Conservation (phyloP, 2,797 vertebrate species). For the Pangasius sanitwongsei region DNA sequence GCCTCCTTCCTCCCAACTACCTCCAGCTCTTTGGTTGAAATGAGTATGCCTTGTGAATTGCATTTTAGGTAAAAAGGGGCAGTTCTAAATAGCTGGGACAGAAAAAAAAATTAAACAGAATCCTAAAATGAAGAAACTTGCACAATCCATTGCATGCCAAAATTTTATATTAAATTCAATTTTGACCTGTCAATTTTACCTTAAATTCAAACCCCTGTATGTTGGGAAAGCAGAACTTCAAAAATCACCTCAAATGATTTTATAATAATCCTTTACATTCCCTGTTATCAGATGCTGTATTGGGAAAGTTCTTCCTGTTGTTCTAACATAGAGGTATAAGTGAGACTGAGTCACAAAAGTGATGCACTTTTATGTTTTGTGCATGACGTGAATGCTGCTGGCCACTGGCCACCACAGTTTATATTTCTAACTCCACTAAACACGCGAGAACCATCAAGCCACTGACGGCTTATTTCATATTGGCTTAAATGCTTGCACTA, state of each 20-base stretch:
- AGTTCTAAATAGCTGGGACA: not conserved
- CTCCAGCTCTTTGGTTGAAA: not conserved
- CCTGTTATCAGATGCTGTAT: not conserved
- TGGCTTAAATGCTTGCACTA: not conserved
- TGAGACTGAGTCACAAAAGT: not conserved
- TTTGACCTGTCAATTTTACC: too few species aligned
- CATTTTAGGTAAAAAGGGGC: not conserved
- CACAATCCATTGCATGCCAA: not conserved
- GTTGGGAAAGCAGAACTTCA: not conserved
- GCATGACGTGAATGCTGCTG: not conserved
- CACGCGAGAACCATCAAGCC: not conserved
- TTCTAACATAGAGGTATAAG: not conserved
- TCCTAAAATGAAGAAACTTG: not conserved
- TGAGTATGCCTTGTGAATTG: not conserved
- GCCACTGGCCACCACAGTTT: not conserved
- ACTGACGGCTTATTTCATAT: not conserved
- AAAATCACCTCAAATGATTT: constrained; percentile 2
- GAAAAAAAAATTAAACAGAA: not conserved
- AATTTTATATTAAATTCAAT: not conserved
- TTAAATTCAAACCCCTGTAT: not conserved
- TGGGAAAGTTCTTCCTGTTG: not conserved
- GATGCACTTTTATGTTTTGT: not conserved
- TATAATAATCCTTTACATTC: not conserved
- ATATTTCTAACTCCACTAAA: not conserved
- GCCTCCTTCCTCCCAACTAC: not conserved